Conservation (phyloP, 2,797 vertebrate species). For the Sebastes aleutianus region DNA sequence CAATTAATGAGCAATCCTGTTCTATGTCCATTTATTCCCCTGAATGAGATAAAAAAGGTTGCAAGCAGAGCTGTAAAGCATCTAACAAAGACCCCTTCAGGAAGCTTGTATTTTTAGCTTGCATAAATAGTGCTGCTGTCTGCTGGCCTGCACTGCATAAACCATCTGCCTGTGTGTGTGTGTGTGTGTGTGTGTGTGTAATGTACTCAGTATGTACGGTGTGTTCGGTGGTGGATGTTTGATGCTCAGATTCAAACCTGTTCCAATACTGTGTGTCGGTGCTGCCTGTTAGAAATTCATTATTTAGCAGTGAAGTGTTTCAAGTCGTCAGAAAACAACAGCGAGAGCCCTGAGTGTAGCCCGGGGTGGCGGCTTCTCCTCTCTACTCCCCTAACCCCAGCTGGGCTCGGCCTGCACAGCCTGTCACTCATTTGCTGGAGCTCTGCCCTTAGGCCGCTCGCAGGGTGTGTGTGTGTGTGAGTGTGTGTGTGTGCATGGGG, state of each 20-base stretch:
- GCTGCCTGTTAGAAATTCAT: constrained; percentile 81
- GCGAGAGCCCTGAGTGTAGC: constrained; percentile 80
- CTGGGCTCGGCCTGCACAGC: constrained; percentile 79
- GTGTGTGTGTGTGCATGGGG: constrained; percentile 9
- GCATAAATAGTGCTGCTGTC: constrained; percentile 58
- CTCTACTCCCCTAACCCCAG: constrained; percentile 78
- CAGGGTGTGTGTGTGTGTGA: constrained; percentile 28
- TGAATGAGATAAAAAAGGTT: constrained; percentile 3
- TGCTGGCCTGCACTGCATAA: constrained; percentile 53
- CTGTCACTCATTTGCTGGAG: constrained; percentile 84
- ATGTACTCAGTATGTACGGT: constrained; percentile 36
- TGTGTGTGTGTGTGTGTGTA: background rate
- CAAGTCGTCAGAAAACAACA: constrained; percentile 85
- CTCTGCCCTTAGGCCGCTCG: constrained; percentile 71
- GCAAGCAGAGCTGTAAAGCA: constrained; percentile 9
- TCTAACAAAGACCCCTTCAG: constrained; percentile 29
- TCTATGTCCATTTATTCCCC: background rate
- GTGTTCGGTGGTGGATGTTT: constrained; percentile 62
- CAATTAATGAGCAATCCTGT: background rate
- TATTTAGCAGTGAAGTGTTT: constrained; percentile 87
- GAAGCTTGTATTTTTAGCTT: constrained; percentile 59
- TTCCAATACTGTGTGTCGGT: constrained; percentile 64
- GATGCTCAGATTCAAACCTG: constrained; percentile 74
- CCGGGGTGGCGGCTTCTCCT: constrained; percentile 75
- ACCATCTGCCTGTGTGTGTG: constrained; percentile 35